These are phyloP conservation scores for Drosophila burlai DNA, from an alignment of 1,140 invertebrate genomes.

Conservation along the genomic window DNA sequence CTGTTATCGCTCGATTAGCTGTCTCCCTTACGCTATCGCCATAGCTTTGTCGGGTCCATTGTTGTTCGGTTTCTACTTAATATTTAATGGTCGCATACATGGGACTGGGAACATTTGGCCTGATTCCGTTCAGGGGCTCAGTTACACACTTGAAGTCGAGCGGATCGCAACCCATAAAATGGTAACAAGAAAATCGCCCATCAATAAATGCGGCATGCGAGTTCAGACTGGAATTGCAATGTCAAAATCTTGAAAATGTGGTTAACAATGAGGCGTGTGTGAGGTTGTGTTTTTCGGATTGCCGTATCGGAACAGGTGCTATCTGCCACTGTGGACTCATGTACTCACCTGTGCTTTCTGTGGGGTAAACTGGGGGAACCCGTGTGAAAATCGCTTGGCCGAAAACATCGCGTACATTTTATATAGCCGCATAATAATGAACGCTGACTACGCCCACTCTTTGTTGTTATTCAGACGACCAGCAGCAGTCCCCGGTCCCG, in stretches of 20 bases:
- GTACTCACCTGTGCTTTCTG: conserved; percentile 1
- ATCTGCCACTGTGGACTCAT: background rate
- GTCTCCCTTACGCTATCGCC: conserved; percentile 47
- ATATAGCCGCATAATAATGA: conserved; percentile 13
- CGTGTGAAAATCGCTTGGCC: conserved; percentile 5
- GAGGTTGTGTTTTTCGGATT: conserved; percentile 17
- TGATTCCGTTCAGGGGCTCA: conserved; percentile 55
- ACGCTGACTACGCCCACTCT: background rate
- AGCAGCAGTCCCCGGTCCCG: conserved; percentile 8
- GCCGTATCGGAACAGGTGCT: conserved; percentile 7
- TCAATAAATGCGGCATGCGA: conserved; percentile 14
- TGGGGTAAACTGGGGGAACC: background rate
- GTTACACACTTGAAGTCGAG: conserved; percentile 70
- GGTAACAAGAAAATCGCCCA: conserved; percentile 23
- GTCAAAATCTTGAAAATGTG: conserved; percentile 33
- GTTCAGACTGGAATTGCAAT: conserved; percentile 17
- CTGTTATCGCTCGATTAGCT: conserved; percentile 42
- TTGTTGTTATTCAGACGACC: conserved; percentile 38
- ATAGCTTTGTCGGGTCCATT: conserved; percentile 33
- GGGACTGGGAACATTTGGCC: conserved; percentile 72
- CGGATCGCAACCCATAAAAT: conserved; percentile 42
- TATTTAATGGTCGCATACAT: conserved; percentile 60
- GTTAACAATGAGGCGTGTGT: conserved; percentile 34
- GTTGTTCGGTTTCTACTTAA: conserved; percentile 62
- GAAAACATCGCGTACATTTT: conserved; percentile 22